Evolutionary conservation across 2,888 invertebrate genomes (phyloP).

Genomic region (Amblyjoppa fuscipennis): DNA sequence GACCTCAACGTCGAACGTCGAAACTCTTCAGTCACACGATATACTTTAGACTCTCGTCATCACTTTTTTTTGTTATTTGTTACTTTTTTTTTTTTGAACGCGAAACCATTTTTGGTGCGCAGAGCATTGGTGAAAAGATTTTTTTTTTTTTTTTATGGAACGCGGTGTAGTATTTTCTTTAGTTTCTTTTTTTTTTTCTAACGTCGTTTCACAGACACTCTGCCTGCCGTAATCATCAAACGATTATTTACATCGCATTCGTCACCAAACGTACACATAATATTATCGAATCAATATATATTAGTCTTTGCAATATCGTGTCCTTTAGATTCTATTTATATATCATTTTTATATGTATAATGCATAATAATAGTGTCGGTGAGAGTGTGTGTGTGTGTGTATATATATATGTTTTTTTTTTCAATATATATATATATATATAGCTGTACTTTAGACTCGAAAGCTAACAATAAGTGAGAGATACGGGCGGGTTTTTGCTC

Average conservation of each 20-base stretch:
- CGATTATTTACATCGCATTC: slow-evolving; percentile 66
- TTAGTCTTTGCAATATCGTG: slow-evolving; percentile 68
- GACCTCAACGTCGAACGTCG: slow-evolving; percentile 53
- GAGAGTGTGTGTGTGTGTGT: slow-evolving; percentile 54
- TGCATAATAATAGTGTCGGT: slow-evolving; percentile 61
- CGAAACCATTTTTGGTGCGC: slow-evolving; percentile 58
- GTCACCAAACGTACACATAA: slow-evolving; percentile 67
- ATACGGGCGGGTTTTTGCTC: slow-evolving; percentile 49
- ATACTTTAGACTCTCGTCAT: slow-evolving; percentile 55
- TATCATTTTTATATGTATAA: slow-evolving; percentile 71
- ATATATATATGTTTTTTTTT: slow-evolving; percentile 21
- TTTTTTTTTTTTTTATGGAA: slow-evolving; percentile 15
- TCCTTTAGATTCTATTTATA: slow-evolving; percentile 69
- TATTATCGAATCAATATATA: slow-evolving; percentile 71
- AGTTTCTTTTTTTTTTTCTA: slow-evolving; percentile 31
- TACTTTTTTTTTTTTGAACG: slow-evolving; percentile 5
- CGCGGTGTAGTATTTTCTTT: slow-evolving; percentile 43
- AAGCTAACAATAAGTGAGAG: slow-evolving; percentile 64
- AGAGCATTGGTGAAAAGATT: slow-evolving; percentile 71
- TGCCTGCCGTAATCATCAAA: slow-evolving; percentile 57
- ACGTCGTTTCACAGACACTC: slow-evolving; percentile 73
- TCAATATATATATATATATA: slow-evolving; percentile 34
- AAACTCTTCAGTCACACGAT: slow-evolving; percentile 62
- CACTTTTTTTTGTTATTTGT: slow-evolving; percentile 70
- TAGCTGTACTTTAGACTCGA: slow-evolving; percentile 62